Base-by-base conservation (phyloP, 2,888 invertebrate genomes). In the Copidosoma aretas region DNA sequence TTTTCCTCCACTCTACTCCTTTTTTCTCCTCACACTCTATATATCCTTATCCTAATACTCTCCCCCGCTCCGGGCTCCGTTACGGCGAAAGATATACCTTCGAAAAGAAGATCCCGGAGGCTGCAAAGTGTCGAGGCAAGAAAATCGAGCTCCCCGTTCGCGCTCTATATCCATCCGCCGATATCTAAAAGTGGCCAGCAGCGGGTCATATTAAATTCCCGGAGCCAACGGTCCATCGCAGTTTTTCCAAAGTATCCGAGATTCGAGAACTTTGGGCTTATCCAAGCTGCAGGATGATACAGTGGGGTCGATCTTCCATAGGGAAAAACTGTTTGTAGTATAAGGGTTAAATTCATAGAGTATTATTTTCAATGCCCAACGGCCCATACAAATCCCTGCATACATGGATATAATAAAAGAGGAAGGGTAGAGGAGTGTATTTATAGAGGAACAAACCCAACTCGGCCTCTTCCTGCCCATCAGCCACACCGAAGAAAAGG, bases 111-210 rank as follows among this genome's bases (percentile, higher is more conserved):
- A 5, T 32, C 32, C 32, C 14, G 43, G 43, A 8, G 43, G 8
- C 43, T 15, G 43, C 43, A 46, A 46, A 32, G 43, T 10, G 17
- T 2, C 5, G 49, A 22, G 41, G 41, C 25, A 12, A 22, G 39
- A 21, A 25, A 24, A 57, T 32, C 15, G 56, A 32, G 10, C 22
- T 39, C 8, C 14, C 32, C 1, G 12, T 4, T 46, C 8, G 41
- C 14, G 57, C 22, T 61, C 64, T 69, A 46, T 66, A 61, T 61
- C 58, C 61, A 53, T 46, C 43, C 53, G 24, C 54, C 61, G 59
- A 70, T 66, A 62, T 63, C 56, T 60, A 63, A 61, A 64, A 67
- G 54, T 43, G 39, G 19, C 53, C 43, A n/a, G n/a, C 22, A 25
- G 64, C 54, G 8, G 32, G 32, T 3, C 3, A 32, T 32, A 60